These are phyloP conservation scores for Dreissena rostriformis DNA, from an alignment of 1,140 invertebrate genomes.

Conservation along the genomic window DNA sequence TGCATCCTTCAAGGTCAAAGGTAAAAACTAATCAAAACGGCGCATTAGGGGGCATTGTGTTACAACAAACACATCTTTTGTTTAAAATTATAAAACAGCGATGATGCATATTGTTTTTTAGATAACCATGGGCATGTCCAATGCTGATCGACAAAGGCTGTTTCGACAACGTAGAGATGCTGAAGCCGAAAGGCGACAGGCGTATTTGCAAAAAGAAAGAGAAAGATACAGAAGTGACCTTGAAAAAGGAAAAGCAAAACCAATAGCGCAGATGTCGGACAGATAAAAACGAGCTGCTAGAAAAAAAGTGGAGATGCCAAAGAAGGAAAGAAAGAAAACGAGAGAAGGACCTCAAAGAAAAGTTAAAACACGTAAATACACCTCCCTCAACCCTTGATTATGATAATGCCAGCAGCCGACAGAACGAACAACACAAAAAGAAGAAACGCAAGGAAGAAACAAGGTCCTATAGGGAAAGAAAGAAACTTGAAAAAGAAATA, in stretches of 20 bases:
- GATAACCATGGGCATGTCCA: too few species aligned
- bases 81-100: too few species aligned
- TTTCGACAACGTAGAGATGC: constrained; percentile 29
- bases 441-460: constrained; percentile 19
- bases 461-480: background rate
- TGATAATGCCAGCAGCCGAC: constrained; percentile 17
- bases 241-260: constrained; percentile 20
- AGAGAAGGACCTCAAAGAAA: constrained; percentile 2
- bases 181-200: constrained; percentile 4
- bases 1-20: too few species aligned
- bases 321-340: constrained; percentile 9
- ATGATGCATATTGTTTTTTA: too few species aligned
- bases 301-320: constrained; percentile 14
- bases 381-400: constrained; percentile 11
- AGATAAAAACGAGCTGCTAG: constrained; percentile 2
- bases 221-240: constrained; percentile 19
- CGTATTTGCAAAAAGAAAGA: constrained; percentile 19
- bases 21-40: too few species aligned
- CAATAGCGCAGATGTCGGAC: constrained; percentile 11
- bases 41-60: too few species aligned
- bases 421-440: constrained; percentile 16
- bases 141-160: too few species aligned
- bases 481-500: constrained; percentile 29
- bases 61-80: too few species aligned
- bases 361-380: background rate